Base-by-base conservation (phyloP, 2,113 vertebrate species). In the Thalassarche chlororhynchos region DNA sequence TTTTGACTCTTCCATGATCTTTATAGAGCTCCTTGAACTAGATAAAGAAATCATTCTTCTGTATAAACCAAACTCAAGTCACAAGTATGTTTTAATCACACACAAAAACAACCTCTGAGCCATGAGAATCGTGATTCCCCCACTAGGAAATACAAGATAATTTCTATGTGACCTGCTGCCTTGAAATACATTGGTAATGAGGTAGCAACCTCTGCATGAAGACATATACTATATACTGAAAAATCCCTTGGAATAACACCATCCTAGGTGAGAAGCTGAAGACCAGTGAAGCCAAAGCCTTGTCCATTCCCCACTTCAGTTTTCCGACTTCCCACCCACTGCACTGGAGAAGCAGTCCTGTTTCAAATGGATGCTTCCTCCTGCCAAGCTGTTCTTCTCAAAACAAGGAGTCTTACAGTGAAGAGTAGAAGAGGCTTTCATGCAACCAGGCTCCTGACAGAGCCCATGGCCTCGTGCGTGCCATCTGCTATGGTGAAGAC, bases 391-490 rank as follows among this genome's bases (percentile, higher is more conserved):
- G 0, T 34, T 77, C n/a, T 93, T 72, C 34, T n/a, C 49, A 46
- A 74, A 76, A 76, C 5, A 60, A 29, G 17, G 24, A 46, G 77
- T n/a, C 32, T 76, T 58, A 80, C 10, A 18, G 6, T 7, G 38
- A 71, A 44, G 25, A 77, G 25, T 6, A 68, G 16, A 72, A 77
- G 57, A 72, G 9, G 32, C 15, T 72, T 80, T 42, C 54, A 32
- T 46, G 52, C 19, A 87, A 21, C 3, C 31, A 71, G 46, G 51
- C 47, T 92, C 62, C 28, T 9, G 9, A 72, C 0, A 2, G 51
- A 81, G 40, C n/a, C 58, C 25, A 12, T 23, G 47, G 42, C 17
- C 61, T 36, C 0, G 1, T 66, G 46, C 0, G 0, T 19, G 25
- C 28, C 68, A 79, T 25, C 31, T 68, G 40, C 52, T 51, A 28